A percentile compares a stretch with the other conserved stretches of the same genome.
phyloP scores from a whole-genome alignment of 2,888 invertebrate genomes.

The Slavum lentiscoides region DNA sequence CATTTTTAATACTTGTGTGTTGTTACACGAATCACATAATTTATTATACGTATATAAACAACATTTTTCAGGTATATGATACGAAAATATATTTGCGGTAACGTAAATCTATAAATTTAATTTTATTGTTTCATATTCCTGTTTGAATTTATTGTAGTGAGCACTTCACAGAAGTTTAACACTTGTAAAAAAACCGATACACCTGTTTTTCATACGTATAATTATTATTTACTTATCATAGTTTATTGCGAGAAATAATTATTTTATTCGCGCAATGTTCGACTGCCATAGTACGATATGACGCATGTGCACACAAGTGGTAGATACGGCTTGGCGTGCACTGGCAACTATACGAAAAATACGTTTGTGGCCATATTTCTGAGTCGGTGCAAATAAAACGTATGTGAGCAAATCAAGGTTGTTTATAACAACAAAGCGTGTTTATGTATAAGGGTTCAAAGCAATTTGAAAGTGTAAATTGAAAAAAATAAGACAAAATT shows the following conservation, averaged over 20 bases:
- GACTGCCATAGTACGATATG: neutral
- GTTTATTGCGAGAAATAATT: neutral
- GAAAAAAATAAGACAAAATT: neutral
- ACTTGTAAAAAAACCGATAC: neutral
- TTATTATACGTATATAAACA: no score
- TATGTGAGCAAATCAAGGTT: slow-evolving; percentile 1
- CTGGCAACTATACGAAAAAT: neutral
- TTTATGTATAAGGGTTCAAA: slow-evolving; percentile 3
- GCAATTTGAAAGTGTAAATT: neutral
- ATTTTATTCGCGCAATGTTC: neutral
- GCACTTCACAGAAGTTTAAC: neutral
- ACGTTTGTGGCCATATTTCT: neutral
- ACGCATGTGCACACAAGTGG: slow-evolving; percentile 10
- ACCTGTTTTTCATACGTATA: neutral
- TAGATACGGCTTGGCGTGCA: neutral
- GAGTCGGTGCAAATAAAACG: neutral
- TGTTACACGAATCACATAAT: no score
- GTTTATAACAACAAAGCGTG: neutral
- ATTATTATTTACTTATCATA: neutral
- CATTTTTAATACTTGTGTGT: no score
- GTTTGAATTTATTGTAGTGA: neutral
- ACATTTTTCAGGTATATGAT: no score
- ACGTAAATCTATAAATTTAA: neutral
- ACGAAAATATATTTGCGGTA: neutral
- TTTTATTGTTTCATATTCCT: neutral